Percentiles rank a stretch among this genome's conserved stretches.
phyloP scores from a whole-genome alignment of 2,797 vertebrate genomes.

The Cyprinodon diabolis region DNA sequence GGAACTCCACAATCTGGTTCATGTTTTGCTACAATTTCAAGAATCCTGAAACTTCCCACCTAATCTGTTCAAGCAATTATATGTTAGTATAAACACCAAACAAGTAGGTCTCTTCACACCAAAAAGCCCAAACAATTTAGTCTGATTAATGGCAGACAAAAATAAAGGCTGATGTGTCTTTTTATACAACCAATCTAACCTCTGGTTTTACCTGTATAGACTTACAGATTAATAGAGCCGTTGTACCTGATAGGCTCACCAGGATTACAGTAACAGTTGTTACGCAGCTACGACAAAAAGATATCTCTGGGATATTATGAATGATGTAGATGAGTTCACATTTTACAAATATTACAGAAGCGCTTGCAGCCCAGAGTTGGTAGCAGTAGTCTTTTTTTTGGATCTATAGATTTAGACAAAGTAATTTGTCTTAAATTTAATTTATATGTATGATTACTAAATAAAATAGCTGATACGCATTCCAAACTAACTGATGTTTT shows the following conservation, averaged over 20 bases:
- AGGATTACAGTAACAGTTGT: neutral
- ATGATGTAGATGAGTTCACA: slow-evolving; percentile 9
- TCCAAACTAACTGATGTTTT: neutral
- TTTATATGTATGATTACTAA: neutral
- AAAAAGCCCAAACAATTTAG: neutral
- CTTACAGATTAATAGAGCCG: neutral
- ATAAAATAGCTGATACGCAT: neutral
- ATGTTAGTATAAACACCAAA: neutral
- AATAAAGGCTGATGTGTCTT: neutral
- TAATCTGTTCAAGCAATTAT: neutral
- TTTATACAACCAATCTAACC: neutral
- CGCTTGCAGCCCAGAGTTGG: neutral
- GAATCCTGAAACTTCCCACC: neutral
- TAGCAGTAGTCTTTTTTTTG: neutral
- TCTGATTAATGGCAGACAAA: neutral
- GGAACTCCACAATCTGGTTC: neutral
- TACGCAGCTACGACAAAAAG: neutral
- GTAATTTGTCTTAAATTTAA: neutral
- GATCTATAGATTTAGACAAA: neutral
- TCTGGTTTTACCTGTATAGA: neutral
- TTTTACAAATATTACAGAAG: slow-evolving; percentile 2
- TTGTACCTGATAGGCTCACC: neutral
- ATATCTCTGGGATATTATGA: slow-evolving; percentile 5
- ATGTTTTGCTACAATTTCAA: neutral
- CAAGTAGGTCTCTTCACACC: no score